Conservation (phyloP, 1,140 invertebrate genomes). For the Zophobas morio region DNA sequence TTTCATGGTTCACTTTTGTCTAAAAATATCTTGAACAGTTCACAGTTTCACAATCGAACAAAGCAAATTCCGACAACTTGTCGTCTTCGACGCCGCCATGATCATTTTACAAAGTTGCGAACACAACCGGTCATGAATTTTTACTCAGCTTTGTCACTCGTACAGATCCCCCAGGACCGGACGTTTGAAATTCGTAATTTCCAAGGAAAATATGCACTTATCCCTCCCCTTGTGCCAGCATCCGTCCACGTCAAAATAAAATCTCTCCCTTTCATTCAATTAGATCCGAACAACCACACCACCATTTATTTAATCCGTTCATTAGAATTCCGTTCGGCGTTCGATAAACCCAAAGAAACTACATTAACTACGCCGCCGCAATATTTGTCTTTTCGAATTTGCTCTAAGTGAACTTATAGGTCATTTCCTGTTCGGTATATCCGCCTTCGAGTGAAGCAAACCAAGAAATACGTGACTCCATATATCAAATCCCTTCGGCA, state of each 20-base stretch:
- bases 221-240: neutral
- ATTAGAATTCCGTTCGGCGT: constrained; percentile 23
- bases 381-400: constrained; percentile 42
- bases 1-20: no score
- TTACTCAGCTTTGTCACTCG: no score
- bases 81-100: no score
- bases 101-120: no score
- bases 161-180: no score
- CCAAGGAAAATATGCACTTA: neutral
- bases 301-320: constrained; percentile 29
- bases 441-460: constrained; percentile 39
- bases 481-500: constrained; percentile 45
- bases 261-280: constrained; percentile 3
- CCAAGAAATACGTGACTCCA: constrained; percentile 45
- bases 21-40: no score
- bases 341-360: constrained; percentile 38
- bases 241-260: no score
- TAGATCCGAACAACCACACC: neutral
- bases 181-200: neutral
- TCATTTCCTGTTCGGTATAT: constrained; percentile 44
- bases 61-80: no score
- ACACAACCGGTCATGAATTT: no score
- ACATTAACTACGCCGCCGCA: constrained; percentile 30
- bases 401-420: constrained; percentile 43
- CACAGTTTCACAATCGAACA: no score